These are phyloP conservation scores for Meda fulgida DNA, from an alignment of 2,797 vertebrate species.

Conservation along the genomic window DNA sequence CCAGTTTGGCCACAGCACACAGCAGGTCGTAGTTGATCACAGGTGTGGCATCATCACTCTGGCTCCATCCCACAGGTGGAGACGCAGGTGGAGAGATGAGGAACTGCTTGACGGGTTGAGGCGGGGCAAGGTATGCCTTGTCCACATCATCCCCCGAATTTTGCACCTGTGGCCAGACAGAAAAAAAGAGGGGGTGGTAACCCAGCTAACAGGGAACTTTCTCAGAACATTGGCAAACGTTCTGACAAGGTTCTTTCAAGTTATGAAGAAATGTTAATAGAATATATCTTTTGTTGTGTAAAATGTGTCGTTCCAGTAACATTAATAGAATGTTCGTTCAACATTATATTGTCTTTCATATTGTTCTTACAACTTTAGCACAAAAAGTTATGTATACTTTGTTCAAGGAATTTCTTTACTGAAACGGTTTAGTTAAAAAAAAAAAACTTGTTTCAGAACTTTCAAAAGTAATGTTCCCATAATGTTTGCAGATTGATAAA, in stretches of 20 bases:
- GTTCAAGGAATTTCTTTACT: background rate
- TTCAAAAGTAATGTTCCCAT: background rate
- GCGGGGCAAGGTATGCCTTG: constrained; percentile 92
- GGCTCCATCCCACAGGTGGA: constrained; percentile 95
- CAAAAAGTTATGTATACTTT: background rate
- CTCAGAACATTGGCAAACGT: background rate
- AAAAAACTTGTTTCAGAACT: background rate
- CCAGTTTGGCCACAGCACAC: constrained; percentile 95
- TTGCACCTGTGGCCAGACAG: constrained; percentile 79
- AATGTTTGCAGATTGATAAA: background rate
- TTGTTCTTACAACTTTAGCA: background rate
- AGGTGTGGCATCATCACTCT: constrained; percentile 92
- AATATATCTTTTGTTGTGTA: background rate
- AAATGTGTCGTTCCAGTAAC: background rate
- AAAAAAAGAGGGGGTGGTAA: background rate
- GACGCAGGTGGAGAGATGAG: constrained; percentile 96
- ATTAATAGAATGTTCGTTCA: background rate
- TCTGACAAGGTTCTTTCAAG: background rate
- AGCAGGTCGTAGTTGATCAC: constrained; percentile 96
- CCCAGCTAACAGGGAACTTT: background rate
- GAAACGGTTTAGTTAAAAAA: background rate
- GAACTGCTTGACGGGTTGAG: constrained; percentile 93
- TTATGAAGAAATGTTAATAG: background rate
- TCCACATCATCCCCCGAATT: constrained; percentile 85
- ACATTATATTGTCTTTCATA: background rate